Conservation (phyloP, 1,140 invertebrate species). For the Charaxes varanes region DNA sequence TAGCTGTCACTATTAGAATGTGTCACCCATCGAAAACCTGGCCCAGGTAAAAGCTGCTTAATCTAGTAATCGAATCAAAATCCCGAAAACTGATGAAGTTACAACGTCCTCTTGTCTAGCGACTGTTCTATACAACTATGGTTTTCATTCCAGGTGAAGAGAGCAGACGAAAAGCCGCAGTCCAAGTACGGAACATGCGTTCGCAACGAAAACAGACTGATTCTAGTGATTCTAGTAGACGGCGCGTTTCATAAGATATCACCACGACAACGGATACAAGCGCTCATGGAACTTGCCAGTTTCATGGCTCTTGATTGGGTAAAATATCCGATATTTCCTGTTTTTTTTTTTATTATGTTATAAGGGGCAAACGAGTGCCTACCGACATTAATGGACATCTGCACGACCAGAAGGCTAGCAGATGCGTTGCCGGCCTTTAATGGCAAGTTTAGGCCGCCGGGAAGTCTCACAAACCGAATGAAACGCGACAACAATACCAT, state of each 20-base stretch:
- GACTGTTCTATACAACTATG: neutral
- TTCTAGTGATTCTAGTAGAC: constrained; percentile 58
- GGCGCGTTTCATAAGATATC: constrained; percentile 53
- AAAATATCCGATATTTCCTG: constrained; percentile 4
- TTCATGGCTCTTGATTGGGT: constrained; percentile 71
- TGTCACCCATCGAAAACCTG: neutral
- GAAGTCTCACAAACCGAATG: no score
- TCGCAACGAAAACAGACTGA: constrained; percentile 49
- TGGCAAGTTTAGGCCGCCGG: no score
- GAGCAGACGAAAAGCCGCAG: constrained; percentile 58
- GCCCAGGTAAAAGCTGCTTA: no score
- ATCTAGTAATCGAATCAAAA: neutral
- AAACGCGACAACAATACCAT: no score
- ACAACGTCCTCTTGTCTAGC: no score
- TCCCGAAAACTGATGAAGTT: no score
- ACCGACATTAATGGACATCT: no score
- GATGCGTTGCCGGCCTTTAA: no score
- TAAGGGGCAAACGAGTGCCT: no score
- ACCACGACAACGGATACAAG: constrained; percentile 55
- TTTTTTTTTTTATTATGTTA: neutral
- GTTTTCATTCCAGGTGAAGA: constrained; percentile 57
- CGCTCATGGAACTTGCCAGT: constrained; percentile 64
- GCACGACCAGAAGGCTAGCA: no score
- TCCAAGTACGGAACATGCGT: constrained; percentile 57
- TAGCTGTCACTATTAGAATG: neutral